Percentiles rank a stretch among this genome's conserved stretches.
Evolutionary conservation across 1,140 invertebrate genomes (phyloP).

Genomic region (Philotrypesis tridentata): DNA sequence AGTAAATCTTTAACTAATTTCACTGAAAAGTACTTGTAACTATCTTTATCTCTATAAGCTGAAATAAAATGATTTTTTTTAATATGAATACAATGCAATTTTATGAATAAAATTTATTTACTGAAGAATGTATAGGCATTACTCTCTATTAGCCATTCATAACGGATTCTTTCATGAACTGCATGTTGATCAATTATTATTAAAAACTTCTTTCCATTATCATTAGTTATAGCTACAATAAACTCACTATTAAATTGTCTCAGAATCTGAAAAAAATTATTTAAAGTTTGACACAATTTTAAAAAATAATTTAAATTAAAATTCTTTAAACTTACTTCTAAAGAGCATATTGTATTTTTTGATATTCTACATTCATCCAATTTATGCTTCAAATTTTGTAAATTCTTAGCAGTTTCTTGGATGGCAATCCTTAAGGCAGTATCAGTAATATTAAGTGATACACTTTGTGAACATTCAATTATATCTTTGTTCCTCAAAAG

Average conservation of each 20-base stretch:
- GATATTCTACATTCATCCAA: conserved; percentile 29
- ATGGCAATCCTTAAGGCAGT: background rate
- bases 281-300: background rate
- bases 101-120: conserved; percentile 25
- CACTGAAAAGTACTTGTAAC: conserved; percentile 56
- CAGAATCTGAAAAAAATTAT: conserved; percentile 59
- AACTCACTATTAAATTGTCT: conserved; percentile 69
- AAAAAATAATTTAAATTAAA: background rate
- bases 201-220: conserved; percentile 60
- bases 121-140: conserved; percentile 39
- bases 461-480: background rate
- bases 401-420: background rate
- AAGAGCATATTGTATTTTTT: conserved; percentile 37
- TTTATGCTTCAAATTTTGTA: conserved; percentile 17
- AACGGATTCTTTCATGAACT: conserved; percentile 70
- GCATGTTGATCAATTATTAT: conserved; percentile 72
- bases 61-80: conserved; percentile 41
- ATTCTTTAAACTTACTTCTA: conserved; percentile 23
- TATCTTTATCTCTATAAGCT: conserved; percentile 63
- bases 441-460: conserved; percentile 26
- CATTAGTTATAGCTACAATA: conserved; percentile 61
- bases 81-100: conserved; percentile 20
- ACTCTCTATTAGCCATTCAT: conserved; percentile 68
- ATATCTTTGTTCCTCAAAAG: conserved; percentile 8
- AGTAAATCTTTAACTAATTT: conserved; percentile 59